Evolutionary conservation across 1,140 invertebrate genomes (phyloP).

Genomic region (Dreissena rostriformis): DNA sequence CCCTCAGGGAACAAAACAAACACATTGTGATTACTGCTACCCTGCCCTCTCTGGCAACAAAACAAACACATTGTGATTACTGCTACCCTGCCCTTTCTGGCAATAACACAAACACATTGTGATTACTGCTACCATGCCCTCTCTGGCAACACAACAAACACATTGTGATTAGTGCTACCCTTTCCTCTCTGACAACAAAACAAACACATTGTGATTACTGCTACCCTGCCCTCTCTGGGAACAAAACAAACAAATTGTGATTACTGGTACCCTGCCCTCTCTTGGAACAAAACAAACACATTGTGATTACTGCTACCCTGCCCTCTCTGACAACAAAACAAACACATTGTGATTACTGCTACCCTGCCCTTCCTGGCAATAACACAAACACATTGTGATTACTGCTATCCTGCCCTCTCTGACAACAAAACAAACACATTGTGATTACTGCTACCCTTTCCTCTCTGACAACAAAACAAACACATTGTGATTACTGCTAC

Average conservation of each 20-base stretch:
- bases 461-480: conserved; percentile 5
- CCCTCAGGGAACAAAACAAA: conserved; percentile 4
- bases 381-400: no score
- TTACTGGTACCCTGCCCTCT: conserved; percentile 44
- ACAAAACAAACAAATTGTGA: no score
- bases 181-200: conserved; percentile 10
- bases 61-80: no score
- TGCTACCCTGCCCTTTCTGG: conserved; percentile 29
- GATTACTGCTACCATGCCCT: conserved; percentile 47
- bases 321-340: conserved; percentile 1
- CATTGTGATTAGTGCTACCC: conserved; percentile 51
- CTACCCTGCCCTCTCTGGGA: conserved; percentile 32
- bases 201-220: conserved; percentile 49
- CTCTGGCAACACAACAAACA: conserved; percentile 3
- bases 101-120: no score
- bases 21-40: conserved; percentile 54
- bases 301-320: conserved; percentile 51
- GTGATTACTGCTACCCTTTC: conserved; percentile 48
- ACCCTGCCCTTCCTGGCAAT: conserved; percentile 22
- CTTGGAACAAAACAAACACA: no score
- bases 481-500: conserved; percentile 54
- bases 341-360: conserved; percentile 49
- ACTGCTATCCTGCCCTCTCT: conserved; percentile 27
- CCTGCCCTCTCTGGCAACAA: conserved; percentile 9
- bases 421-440: no score